Evolutionary conservation across 2,113 vertebrate species (phyloP).

Genomic region (Tragelaphus scriptus): DNA sequence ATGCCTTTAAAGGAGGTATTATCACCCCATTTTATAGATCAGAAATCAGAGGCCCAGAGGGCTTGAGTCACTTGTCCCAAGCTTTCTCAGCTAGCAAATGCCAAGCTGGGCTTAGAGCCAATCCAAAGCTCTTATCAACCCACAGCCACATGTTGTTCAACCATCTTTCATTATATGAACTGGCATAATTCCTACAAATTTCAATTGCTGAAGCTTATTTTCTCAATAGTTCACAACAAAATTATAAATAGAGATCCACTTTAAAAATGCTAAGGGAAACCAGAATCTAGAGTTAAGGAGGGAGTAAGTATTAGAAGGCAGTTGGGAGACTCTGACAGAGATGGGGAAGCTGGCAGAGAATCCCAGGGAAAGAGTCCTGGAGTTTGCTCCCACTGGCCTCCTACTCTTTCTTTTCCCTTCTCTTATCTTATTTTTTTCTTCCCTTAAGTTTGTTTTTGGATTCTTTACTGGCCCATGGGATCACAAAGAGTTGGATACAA

Average conservation of each 20-base stretch:
- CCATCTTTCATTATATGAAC: neutral
- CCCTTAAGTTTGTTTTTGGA: neutral
- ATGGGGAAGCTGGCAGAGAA: neutral
- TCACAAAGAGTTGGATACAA: neutral
- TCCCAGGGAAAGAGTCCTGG: neutral
- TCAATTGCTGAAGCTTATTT: neutral
- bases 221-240: neutral
- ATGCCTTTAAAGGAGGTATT: neutral
- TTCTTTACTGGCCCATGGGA: neutral
- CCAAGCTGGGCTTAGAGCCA: neutral
- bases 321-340: neutral
- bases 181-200: neutral
- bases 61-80: neutral
- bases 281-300: neutral
- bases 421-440: neutral
- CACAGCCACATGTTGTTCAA: neutral
- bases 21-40: neutral
- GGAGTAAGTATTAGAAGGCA: neutral
- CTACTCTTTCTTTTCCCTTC: neutral
- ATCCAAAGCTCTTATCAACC: neutral
- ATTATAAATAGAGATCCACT: constrained; percentile 1
- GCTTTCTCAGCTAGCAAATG: neutral
- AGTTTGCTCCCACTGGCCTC: neutral
- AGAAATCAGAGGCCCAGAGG: neutral
- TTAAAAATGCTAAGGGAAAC: neutral